Base-by-base conservation (phyloP, 1,140 invertebrate species). In the Ceratina calcarata region DNA sequence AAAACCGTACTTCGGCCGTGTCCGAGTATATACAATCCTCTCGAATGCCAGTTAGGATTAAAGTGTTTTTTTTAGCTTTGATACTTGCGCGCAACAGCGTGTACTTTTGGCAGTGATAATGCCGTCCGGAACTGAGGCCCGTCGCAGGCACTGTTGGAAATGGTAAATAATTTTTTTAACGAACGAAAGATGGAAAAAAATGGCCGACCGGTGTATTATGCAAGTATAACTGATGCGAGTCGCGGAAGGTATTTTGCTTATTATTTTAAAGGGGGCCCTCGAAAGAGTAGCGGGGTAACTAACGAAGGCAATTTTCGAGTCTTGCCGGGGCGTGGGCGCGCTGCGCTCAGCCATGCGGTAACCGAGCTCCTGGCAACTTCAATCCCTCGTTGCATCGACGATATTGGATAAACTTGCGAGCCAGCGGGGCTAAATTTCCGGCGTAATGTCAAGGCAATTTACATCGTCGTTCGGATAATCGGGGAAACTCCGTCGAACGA, bases 331-430 rank as follows among this genome's bases (percentile, higher is more conserved):
- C 37, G 37, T 45, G 37, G n/a, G 51, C 53, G 13, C 18, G 57
- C 16, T 60, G 58, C 53, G n/a, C 24, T 55, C 53, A 74, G 13
- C 62, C 70, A 49, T 27, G 53, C 57, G 57, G 72, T 57, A 76
- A 67, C 64, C 65, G 72, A 80, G 32, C 65, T 64, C 32, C 73
- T 24, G 51, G 79, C 60, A 70, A 81, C 79, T 68, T 70, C 79
- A 57, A 70, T 81, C 58, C 66, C 75, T 51, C 51, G 73, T 55
- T 60, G 72, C 51, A 57, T 32, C 79, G 10, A 58, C 67, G 74
- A 71, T 81, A 78, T 78, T 71, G 74, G 74, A 71, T 71, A 81
- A 71, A 81, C 74, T 78, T 81, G 61, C 65, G 65, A 68, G 27
- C 74, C 74, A 45, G 58, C 60, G 37, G 74, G 51, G 58, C 32